phyloP scores from a whole-genome alignment of 2,797 vertebrate genomes.

The Tenualosa ilisha region DNA sequence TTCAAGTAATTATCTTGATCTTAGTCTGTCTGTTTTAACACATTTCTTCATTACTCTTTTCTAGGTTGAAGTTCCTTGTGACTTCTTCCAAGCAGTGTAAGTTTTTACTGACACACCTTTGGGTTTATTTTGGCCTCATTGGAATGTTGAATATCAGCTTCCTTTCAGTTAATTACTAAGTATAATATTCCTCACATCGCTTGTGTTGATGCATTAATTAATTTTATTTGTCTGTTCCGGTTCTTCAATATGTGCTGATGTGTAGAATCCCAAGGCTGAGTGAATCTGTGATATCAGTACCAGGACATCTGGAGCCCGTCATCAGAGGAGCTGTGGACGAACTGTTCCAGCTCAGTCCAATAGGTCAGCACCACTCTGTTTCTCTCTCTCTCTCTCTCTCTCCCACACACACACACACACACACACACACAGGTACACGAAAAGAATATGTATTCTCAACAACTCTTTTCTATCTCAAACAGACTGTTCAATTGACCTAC shows the following conservation, averaged over 20 bases:
- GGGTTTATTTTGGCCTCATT: no score
- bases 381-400: no score
- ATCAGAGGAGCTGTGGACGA: background rate
- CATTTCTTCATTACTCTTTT: background rate
- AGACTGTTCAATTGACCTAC: background rate
- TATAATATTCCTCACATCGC: no score
- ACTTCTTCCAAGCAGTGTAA: constrained; percentile 11
- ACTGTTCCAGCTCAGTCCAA: background rate
- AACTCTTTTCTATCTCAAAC: background rate
- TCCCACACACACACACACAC: background rate
- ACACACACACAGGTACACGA: background rate
- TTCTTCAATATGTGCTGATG: background rate
- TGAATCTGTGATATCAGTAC: background rate
- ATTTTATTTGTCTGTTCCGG: background rate
- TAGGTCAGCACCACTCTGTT: background rate
- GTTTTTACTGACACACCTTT: background rate
- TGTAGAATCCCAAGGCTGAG: constrained; percentile 5
- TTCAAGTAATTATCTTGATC: background rate
- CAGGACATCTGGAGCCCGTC: background rate
- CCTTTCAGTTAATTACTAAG: no score
- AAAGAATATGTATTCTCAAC: background rate
- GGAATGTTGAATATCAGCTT: no score
- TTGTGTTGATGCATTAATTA: no score
- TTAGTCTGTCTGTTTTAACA: background rate
- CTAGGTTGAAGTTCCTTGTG: background rate